These are phyloP conservation scores for Zingel zingel DNA, from an alignment of 2,113 vertebrate species.

Conservation along the genomic window DNA sequence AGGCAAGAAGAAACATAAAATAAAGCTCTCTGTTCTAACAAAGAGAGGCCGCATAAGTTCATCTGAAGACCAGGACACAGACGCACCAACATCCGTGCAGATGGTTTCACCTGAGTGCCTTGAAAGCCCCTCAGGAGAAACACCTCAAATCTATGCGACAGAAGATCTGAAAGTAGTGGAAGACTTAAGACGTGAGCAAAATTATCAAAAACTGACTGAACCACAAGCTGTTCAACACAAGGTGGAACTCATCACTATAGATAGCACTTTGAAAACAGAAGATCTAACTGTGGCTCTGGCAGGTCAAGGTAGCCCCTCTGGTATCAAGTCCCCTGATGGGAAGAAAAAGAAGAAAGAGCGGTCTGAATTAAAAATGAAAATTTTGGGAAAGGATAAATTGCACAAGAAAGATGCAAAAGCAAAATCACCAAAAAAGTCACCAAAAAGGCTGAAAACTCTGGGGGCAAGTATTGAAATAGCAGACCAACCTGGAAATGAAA, in stretches of 20 bases:
- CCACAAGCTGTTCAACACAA: constrained; percentile 65
- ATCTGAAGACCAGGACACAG: constrained; percentile 80
- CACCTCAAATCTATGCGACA: constrained; percentile 43
- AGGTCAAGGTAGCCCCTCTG: constrained; percentile 50
- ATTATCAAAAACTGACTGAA: constrained; percentile 48
- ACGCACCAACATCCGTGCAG: constrained; percentile 39
- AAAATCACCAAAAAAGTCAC: constrained; percentile 72
- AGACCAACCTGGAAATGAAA: constrained; percentile 61
- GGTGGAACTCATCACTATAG: constrained; percentile 76
- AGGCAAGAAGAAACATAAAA: constrained; percentile 82
- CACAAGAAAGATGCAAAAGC: constrained; percentile 70
- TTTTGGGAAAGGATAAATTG: constrained; percentile 77
- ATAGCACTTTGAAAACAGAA: constrained; percentile 80
- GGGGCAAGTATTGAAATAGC: constrained; percentile 69
- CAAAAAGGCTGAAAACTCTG: constrained; percentile 74
- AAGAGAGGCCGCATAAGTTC: constrained; percentile 80
- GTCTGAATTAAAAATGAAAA: constrained; percentile 82
- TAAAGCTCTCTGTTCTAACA: constrained; percentile 71
- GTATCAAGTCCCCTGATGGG: constrained; percentile 65
- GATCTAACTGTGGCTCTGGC: constrained; percentile 71
- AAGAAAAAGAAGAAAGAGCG: constrained; percentile 79
- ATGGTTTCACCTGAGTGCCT: constrained; percentile 65
- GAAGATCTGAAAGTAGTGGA: constrained; percentile 47
- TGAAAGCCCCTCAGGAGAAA: constrained; percentile 61
- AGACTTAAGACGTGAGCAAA: constrained; percentile 51